A percentile compares a stretch with the other conserved stretches of the same genome.
Evolutionary conservation across 2,113 vertebrate genomes (phyloP).

Genomic region (Platichthys stellatus): DNA sequence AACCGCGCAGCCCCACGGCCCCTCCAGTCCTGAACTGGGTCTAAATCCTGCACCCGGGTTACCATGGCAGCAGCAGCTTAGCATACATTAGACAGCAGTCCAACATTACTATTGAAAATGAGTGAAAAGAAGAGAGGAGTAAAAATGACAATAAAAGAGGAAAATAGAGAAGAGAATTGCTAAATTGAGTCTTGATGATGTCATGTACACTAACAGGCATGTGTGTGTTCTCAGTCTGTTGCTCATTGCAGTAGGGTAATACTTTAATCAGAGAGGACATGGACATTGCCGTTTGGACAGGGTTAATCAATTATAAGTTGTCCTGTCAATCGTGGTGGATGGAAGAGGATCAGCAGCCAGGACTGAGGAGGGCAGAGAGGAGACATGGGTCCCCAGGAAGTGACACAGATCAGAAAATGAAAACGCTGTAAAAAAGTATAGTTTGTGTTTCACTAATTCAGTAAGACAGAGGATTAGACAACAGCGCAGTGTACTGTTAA

Average conservation of each 20-base stretch:
- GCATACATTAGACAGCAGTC: conserved; percentile 83
- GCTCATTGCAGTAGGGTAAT: conserved; percentile 25
- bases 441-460: conserved; percentile 22
- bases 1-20: conserved; percentile 53
- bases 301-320: conserved; percentile 22
- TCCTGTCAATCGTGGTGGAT: conserved; percentile 10
- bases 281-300: not conserved
- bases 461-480: conserved; percentile 3
- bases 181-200: conserved; percentile 14
- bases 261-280: not conserved
- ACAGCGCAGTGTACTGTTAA: not conserved
- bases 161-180: not conserved
- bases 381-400: conserved; percentile 18
- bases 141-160: not conserved
- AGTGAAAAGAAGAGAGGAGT: conserved; percentile 31
- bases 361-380: not conserved
- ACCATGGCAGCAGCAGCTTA: conserved; percentile 85
- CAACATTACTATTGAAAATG: conserved; percentile 62
- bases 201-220: conserved; percentile 1
- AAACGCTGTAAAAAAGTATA: conserved; percentile 31
- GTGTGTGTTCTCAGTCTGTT: not conserved
- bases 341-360: conserved; percentile 4
- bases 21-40: conserved; percentile 68
- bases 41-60: conserved; percentile 77
- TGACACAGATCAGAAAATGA: conserved; percentile 9